phyloP scores from a whole-genome alignment of 1,140 invertebrate species.

The Drosophila kohkoa region DNA sequence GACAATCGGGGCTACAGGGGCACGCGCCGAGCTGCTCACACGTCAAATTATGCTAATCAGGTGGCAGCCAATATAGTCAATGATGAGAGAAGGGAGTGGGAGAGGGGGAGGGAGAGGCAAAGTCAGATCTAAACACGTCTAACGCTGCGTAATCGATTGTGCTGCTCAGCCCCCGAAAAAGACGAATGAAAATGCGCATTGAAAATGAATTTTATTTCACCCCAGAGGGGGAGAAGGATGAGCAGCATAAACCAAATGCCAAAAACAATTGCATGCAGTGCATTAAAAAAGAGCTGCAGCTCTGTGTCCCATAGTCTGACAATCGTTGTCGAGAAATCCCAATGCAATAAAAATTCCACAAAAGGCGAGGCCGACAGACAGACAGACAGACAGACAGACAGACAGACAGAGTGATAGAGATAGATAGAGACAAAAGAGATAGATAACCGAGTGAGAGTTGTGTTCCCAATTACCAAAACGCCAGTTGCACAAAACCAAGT shows the following conservation, averaged over 20 bases:
- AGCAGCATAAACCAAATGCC: background rate
- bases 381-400: slow-evolving; percentile 12
- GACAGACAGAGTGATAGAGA: slow-evolving; percentile 3
- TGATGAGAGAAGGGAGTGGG: no score
- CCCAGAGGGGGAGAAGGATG: no score
- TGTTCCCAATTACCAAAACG: background rate
- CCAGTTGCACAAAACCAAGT: background rate
- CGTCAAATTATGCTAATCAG: slow-evolving; percentile 77
- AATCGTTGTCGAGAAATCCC: background rate
- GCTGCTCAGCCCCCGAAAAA: slow-evolving; percentile 31
- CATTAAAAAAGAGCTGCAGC: slow-evolving; percentile 39
- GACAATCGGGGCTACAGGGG: slow-evolving; percentile 16
- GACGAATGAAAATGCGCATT: slow-evolving; percentile 31
- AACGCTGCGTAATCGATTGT: slow-evolving; percentile 61
- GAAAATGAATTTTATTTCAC: slow-evolving; percentile 48
- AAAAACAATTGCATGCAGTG: slow-evolving; percentile 52
- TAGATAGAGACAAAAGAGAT: background rate
- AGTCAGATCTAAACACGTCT: slow-evolving; percentile 29
- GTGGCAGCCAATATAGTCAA: slow-evolving; percentile 23
- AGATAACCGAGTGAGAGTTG: background rate
- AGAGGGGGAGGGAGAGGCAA: background rate
- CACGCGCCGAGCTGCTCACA: slow-evolving; percentile 50
- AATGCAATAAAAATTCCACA: background rate
- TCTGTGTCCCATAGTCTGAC: background rate
- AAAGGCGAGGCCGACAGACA: slow-evolving; percentile 19